Base-by-base conservation (phyloP, 2,888 invertebrate genomes). In the Temnothorax unifasciatus region DNA sequence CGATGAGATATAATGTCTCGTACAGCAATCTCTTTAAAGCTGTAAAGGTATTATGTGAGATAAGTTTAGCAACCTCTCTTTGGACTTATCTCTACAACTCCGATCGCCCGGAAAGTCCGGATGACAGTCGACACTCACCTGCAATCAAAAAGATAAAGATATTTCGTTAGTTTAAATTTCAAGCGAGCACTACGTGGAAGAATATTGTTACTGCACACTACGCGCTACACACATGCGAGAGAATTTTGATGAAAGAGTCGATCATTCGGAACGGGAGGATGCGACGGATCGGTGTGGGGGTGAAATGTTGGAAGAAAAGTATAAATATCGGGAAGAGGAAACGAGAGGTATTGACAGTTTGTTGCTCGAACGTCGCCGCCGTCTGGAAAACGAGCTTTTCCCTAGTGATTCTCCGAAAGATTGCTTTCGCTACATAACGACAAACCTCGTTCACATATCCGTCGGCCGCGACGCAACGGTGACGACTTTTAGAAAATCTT, bases 381-480 rank as follows among this genome's bases (percentile, higher is more conserved):
- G 64, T 34, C 47, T 52, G 83, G 83, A 69, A 59, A 71, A 63
- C 83, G 83, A 71, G 54, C 69, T 52, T 63, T 69, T 84, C 47
- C 57, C 83, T 34, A 25, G 61, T 44, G 83, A 84, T 84, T 71
- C 83, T 9, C 44, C 61, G 52, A 83, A 69, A 84, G 83, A 84
- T 84, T 83, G 83, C 83, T 84, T 71, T 84, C 63, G 83, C 63
- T 54, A 63, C 83, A 69, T 83, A 71, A 69, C 69, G 69, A 69
- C 63, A 71, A 83, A 84, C 52, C 83, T 83, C 63, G 83, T 83
- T 71, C 71, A 38, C 83, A 83, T 57, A 69, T 83, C 61, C 83
- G 63, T 71, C 68, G 59, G 64, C 21, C 25, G 47, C 82, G 82
- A 44, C 52, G 50, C 50, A n/a, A 66, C 34, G 68, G 8, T 54